Conservation (phyloP, 2,888 invertebrate genomes). For the Coelinius sp. region DNA sequence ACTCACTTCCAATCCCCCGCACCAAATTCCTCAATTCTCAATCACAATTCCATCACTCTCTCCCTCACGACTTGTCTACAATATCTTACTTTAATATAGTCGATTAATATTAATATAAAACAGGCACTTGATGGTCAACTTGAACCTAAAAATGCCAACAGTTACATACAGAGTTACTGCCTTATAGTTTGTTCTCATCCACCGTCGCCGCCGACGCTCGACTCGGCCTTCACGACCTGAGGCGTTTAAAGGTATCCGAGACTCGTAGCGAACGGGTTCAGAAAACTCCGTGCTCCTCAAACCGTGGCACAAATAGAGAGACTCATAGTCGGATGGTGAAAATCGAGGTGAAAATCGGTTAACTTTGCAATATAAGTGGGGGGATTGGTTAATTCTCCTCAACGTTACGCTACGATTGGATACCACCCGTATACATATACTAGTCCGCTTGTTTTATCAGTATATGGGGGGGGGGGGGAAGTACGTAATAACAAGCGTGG, state of each 20-base stretch:
- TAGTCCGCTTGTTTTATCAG: not conserved
- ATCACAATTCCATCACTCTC: not conserved
- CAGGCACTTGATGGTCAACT: not conserved
- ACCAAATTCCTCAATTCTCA: not conserved
- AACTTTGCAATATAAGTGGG: not conserved
- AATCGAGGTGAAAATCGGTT: conserved; percentile 8
- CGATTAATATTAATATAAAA: not conserved
- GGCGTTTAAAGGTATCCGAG: conserved; percentile 57
- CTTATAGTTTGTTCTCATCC: not conserved
- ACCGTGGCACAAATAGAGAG: conserved; percentile 45
- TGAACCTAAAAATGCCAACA: not conserved
- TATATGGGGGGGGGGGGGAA: not conserved
- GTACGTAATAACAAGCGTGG: conserved; percentile 5
- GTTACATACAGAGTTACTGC: conserved; percentile 3
- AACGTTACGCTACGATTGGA: not conserved
- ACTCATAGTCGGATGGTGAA: conserved; percentile 4
- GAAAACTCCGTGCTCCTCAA: conserved; percentile 58
- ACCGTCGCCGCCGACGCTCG: not conserved
- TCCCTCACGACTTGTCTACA: not conserved
- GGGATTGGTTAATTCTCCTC: conserved; percentile 21
- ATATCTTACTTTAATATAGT: not conserved
- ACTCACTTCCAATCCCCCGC: not conserved
- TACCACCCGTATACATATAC: not conserved
- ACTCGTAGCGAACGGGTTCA: conserved; percentile 51
- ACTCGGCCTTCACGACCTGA: conserved; percentile 63